A percentile compares a stretch with the other conserved stretches of the same genome.
These are phyloP conservation scores for Meandrina meandrites DNA, from an alignment of 92 coral and sea anemone genomes.

Conservation along the genomic window DNA sequence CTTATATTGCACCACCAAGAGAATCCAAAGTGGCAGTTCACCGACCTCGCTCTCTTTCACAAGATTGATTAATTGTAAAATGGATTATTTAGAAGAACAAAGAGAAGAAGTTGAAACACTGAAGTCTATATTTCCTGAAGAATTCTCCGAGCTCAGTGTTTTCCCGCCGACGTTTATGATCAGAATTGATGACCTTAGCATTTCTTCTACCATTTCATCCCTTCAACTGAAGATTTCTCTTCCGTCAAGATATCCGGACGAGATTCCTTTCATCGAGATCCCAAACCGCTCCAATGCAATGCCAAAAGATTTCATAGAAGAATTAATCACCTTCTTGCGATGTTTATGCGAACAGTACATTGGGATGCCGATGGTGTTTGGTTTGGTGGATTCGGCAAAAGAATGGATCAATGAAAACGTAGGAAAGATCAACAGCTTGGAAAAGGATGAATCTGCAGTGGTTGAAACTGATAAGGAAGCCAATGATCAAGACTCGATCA, in stretches of 20 bases:
- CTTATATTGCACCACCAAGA: conserved; percentile 21
- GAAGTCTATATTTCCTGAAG: conserved; percentile 77
- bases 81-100: conserved; percentile 81
- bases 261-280: conserved; percentile 65
- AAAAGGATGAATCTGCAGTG: conserved; percentile 2
- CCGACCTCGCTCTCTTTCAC: background rate
- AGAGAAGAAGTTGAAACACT: conserved; percentile 78
- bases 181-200: conserved; percentile 70
- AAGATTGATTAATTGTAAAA: background rate
- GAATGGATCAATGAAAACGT: conserved; percentile 68
- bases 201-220: conserved; percentile 49
- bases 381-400: conserved; percentile 66
- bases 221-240: conserved; percentile 69
- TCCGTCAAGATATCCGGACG: conserved; percentile 71
- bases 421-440: conserved; percentile 25
- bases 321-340: conserved; percentile 48
- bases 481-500: conserved; percentile 5
- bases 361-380: conserved; percentile 87
- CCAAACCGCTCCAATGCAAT: conserved; percentile 77
- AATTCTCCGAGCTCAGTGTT: conserved; percentile 69
- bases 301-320: conserved; percentile 55
- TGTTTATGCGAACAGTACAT: conserved; percentile 52
- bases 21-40: conserved; percentile 11
- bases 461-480: conserved; percentile 36
- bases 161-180: conserved; percentile 81